Percentiles rank a stretch among this genome's conserved stretches.
These are phyloP conservation scores for Prosopocoilus inquinatus DNA, from an alignment of 2,888 invertebrate genomes.

Conservation along the genomic window DNA sequence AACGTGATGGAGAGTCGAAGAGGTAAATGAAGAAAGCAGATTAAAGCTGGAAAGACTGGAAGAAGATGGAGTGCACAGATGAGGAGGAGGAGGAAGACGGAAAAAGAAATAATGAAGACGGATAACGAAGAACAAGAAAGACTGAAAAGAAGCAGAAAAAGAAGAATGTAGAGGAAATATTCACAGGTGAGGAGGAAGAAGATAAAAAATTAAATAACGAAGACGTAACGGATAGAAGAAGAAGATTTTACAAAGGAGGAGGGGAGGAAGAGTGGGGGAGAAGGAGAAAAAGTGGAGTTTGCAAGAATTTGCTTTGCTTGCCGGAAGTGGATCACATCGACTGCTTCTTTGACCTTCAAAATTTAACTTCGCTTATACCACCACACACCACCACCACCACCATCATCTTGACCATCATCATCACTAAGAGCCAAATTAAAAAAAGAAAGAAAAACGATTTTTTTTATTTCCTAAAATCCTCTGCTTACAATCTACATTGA, in stretches of 20 bases:
- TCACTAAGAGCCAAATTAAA: background rate
- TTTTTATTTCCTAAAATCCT: conserved; percentile 1
- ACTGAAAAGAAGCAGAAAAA: background rate
- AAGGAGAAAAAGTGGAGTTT: too few species aligned
- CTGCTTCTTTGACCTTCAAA: too few species aligned
- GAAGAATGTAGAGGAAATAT: too few species aligned
- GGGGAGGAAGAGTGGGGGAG: too few species aligned
- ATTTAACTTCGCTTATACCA: too few species aligned
- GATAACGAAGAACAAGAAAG: background rate
- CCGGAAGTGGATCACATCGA: too few species aligned
- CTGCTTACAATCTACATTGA: background rate
- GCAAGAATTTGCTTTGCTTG: too few species aligned
- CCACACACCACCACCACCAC: too few species aligned
- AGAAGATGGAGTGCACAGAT: background rate
- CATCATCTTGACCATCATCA: too few species aligned
- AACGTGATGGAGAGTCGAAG: background rate
- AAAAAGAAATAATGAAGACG: background rate
- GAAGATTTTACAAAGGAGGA: background rate
- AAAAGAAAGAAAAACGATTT: background rate
- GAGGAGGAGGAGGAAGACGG: background rate
- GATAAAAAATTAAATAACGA: too few species aligned
- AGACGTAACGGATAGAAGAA: too few species aligned
- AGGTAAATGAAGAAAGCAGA: conserved; percentile 2
- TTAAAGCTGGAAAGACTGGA: background rate
- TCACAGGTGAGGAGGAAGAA: conserved; percentile 11